Evolutionary conservation across 2,888 invertebrate species (phyloP).

Genomic region (Ophraella communa): DNA sequence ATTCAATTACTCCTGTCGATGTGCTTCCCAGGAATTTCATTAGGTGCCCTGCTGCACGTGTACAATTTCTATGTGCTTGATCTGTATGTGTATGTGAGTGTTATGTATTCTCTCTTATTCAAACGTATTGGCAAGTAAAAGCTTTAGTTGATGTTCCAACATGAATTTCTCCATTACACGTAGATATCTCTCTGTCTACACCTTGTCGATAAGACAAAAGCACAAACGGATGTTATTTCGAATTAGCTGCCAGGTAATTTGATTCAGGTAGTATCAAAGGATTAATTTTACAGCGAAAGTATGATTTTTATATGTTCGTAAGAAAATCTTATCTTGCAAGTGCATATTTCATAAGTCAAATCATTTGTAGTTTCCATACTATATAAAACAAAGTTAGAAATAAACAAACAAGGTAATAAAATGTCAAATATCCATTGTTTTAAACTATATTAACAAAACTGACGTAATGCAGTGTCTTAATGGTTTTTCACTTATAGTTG

Average conservation of each 20-base stretch:
- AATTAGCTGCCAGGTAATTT: neutral
- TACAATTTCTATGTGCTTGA: slow-evolving; percentile 5
- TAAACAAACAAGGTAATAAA: too few relatives aligned
- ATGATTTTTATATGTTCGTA: too few relatives aligned
- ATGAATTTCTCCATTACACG: neutral
- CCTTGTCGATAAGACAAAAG: neutral
- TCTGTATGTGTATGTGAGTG: slow-evolving; percentile 10
- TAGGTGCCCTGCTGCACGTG: slow-evolving; percentile 18
- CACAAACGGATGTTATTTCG: neutral
- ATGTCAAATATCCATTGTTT: too few relatives aligned
- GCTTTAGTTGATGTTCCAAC: too few relatives aligned
- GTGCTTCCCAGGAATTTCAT: slow-evolving; percentile 33
- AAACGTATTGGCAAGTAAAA: slow-evolving; percentile 7
- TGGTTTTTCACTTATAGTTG: too few relatives aligned
- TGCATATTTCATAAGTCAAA: too few relatives aligned
- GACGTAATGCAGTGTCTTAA: too few relatives aligned
- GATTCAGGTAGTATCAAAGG: neutral
- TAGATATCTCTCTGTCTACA: neutral
- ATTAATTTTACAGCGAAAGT: too few relatives aligned
- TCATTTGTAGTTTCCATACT: too few relatives aligned
- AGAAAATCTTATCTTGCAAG: too few relatives aligned
- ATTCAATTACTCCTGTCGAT: slow-evolving; percentile 35
- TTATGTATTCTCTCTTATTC: slow-evolving; percentile 20
- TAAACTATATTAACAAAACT: too few relatives aligned
- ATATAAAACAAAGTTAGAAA: too few relatives aligned